A percentile compares a stretch with the other conserved stretches of the same genome.
phyloP scores from a whole-genome alignment of 2,888 invertebrate genomes.

The Boloria selene region DNA sequence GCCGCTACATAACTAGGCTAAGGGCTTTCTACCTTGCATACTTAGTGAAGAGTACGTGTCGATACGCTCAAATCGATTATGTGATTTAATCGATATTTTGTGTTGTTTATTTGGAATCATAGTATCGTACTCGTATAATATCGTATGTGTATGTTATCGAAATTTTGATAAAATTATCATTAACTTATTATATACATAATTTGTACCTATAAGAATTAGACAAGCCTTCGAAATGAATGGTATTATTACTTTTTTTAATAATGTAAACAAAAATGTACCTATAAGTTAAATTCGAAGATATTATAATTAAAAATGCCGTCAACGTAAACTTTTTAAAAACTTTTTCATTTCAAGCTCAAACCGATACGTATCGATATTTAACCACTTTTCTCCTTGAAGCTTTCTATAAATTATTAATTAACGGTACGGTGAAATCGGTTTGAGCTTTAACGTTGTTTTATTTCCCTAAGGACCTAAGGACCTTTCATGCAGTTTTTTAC shows the following conservation, averaged over 20 bases:
- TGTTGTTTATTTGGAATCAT: background rate
- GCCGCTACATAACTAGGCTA: slow-evolving; percentile 64
- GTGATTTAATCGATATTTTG: slow-evolving; percentile 21
- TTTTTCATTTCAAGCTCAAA: background rate
- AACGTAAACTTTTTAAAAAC: background rate
- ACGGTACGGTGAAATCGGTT: background rate
- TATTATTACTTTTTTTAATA: background rate
- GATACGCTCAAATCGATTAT: slow-evolving; percentile 35
- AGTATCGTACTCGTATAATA: background rate
- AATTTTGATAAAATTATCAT: no score
- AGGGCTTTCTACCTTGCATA: slow-evolving; percentile 60
- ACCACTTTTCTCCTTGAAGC: background rate
- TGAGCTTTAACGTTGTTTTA: slow-evolving; percentile 4
- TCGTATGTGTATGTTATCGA: no score
- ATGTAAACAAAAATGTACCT: background rate
- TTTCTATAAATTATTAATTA: slow-evolving; percentile 15
- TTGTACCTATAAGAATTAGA: no score
- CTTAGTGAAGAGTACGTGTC: slow-evolving; percentile 48
- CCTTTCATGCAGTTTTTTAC: no score
- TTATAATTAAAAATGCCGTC: background rate
- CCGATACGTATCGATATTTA: background rate
- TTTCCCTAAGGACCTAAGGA: no score
- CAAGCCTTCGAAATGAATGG: no score
- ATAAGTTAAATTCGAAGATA: background rate
- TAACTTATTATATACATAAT: no score